Evolutionary conservation across 2,888 invertebrate species (phyloP).

Genomic region (Rotaria macrura): DNA sequence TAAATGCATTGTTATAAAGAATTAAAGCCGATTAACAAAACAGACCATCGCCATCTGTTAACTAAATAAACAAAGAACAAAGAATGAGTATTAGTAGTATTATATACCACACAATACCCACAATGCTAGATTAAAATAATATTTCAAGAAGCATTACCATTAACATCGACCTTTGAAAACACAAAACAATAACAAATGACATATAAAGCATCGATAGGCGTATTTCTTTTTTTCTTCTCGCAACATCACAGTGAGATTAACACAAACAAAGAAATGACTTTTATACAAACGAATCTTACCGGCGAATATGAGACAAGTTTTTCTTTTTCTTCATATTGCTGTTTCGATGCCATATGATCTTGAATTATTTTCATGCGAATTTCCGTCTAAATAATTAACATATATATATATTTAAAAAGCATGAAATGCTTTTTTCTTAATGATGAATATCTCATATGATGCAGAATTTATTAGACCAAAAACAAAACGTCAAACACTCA

Average conservation of each 20-base stretch:
- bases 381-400: constrained; percentile 23
- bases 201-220: not conserved
- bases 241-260: not conserved
- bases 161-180: not conserved
- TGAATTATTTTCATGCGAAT: constrained; percentile 33
- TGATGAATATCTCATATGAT: no score
- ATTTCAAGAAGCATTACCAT: not conserved
- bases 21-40: not conserved
- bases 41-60: not conserved
- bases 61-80: not conserved
- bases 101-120: not conserved
- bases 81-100: not conserved
- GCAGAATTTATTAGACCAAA: no score
- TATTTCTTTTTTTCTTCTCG: no score
- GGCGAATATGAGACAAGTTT: not conserved
- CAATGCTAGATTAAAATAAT: not conserved
- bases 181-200: not conserved
- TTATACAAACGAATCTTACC: not conserved
- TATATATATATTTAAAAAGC: no score
- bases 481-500: no score
- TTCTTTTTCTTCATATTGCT: constrained; percentile 20
- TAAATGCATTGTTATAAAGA: not conserved
- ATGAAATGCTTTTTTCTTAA: no score
- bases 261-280: no score
- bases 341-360: constrained; percentile 30